Evolutionary conservation across 2,113 vertebrate genomes (phyloP).

Genomic region (Petaurus breviceps): DNA sequence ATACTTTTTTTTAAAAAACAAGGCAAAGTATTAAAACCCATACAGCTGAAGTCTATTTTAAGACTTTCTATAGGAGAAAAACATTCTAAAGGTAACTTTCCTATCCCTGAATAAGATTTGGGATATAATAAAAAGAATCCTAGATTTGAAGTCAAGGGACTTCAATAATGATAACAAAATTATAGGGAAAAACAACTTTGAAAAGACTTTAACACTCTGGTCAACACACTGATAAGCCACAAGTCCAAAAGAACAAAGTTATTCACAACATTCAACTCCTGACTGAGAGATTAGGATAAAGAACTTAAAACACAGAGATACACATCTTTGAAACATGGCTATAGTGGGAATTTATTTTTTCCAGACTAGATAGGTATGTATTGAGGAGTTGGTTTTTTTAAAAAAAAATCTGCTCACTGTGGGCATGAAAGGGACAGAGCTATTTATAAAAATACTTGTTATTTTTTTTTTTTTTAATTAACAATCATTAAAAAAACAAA

Average conservation of each 20-base stretch:
- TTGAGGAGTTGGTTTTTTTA: not conserved
- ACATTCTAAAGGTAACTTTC: not conserved
- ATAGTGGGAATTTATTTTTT: not conserved
- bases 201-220: not conserved
- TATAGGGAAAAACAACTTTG: not conserved
- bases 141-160: not conserved
- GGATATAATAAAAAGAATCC: not conserved
- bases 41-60: not conserved
- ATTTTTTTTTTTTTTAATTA: too few relatives aligned
- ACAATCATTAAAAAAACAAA: not conserved
- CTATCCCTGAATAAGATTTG: not conserved
- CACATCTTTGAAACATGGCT: not conserved
- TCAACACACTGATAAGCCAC: not conserved
- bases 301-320: not conserved
- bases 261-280: not conserved
- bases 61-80: not conserved
- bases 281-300: not conserved
- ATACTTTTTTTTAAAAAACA: not conserved
- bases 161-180: not conserved
- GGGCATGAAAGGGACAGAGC: not conserved
- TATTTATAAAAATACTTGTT: not conserved
- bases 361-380: not conserved
- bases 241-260: not conserved
- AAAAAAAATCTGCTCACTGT: not conserved
- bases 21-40: not conserved